phyloP scores from a whole-genome alignment of 2,888 invertebrate genomes.

The Yponomeuta malinellus region DNA sequence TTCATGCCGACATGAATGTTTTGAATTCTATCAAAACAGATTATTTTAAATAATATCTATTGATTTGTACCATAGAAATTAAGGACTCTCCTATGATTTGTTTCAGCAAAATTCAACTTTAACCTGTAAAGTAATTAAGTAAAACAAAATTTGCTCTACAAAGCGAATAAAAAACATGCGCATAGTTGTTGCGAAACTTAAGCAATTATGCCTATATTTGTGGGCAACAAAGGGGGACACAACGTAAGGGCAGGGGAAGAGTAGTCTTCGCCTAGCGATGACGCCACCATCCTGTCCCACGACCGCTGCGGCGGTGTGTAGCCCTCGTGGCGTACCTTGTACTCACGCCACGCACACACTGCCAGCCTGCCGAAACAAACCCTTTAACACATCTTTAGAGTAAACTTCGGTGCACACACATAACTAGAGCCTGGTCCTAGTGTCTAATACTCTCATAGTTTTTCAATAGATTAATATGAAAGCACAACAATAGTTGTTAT shows the following conservation, averaged over 20 bases:
- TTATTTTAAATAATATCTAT: too few relatives aligned
- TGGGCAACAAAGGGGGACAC: not conserved
- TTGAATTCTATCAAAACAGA: too few relatives aligned
- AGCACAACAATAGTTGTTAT: too few relatives aligned
- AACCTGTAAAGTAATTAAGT: constrained; percentile 1
- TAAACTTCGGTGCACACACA: too few relatives aligned
- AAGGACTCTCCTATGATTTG: not conserved
- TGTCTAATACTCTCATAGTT: too few relatives aligned
- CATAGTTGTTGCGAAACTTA: not conserved
- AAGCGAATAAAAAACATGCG: not conserved
- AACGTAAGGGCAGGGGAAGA: not conserved
- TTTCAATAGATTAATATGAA: too few relatives aligned
- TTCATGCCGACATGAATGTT: too few relatives aligned
- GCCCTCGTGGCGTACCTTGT: not conserved
- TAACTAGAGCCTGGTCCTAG: too few relatives aligned
- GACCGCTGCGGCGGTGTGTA: not conserved
- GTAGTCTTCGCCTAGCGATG: not conserved
- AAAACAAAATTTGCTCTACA: not conserved
- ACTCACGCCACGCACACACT: not conserved
- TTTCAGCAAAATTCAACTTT: not conserved
- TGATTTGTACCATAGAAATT: not conserved
- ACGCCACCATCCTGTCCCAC: not conserved
- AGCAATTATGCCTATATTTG: not conserved
- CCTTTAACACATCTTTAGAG: too few relatives aligned
- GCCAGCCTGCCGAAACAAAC: not conserved